These are phyloP conservation scores for Sandelia bainsii DNA, from an alignment of 2,797 vertebrate species.

Conservation along the genomic window DNA sequence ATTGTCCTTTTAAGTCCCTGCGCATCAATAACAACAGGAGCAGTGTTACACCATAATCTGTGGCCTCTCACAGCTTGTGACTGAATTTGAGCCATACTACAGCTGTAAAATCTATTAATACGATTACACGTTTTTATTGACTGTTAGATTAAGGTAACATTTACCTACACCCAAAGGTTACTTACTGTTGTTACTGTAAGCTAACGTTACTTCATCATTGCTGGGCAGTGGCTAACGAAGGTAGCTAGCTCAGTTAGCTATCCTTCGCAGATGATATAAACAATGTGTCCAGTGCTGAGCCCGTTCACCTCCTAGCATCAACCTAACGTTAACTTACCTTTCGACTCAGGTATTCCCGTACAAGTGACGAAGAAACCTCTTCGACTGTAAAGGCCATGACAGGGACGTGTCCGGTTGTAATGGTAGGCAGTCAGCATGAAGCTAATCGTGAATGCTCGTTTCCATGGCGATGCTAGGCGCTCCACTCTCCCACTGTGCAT, in stretches of 20 bases:
- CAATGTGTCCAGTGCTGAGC: neutral
- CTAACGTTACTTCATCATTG: neutral
- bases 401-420: neutral
- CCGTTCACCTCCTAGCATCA: neutral
- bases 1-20: conserved; percentile 94
- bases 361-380: conserved; percentile 91
- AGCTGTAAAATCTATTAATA: neutral
- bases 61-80: neutral
- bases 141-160: too few relatives aligned
- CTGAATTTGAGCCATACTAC: neutral
- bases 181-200: too few relatives aligned
- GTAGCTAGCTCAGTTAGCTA: conserved; percentile 9
- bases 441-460: conserved; percentile 31
- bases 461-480: conserved; percentile 54
- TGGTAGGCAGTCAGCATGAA: neutral
- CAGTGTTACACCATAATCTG: neutral
- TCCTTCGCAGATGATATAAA: neutral
- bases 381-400: conserved; percentile 82
- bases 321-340: conserved; percentile 84
- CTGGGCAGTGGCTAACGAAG: neutral
- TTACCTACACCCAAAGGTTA: too few relatives aligned
- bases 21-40: conserved; percentile 5
- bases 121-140: too few relatives aligned
- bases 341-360: conserved; percentile 93
- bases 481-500: too few relatives aligned